Evolutionary conservation across 2,888 invertebrate species (phyloP), one percentile per base, ranked within the genome.

Genomic region (Cheilosia pagana): DNA sequence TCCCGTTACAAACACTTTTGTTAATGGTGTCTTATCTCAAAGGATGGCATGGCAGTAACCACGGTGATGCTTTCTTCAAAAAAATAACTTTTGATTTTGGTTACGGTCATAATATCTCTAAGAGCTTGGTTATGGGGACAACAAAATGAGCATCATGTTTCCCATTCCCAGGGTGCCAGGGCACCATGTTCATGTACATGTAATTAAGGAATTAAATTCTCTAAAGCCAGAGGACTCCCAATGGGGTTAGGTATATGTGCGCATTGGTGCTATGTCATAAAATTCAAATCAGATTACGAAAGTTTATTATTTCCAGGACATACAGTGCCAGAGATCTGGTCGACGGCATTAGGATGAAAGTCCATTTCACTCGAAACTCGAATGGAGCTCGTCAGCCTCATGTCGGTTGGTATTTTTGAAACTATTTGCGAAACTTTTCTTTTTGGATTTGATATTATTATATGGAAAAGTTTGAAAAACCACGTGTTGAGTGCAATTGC

Each of bases 401-500:
- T 25, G 25, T 45, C 52, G 35, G 60, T 70, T 57, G 23, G 53
- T 45, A 25, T 71, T 62, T 70, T 53, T 16, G 16, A 63, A 71
- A 70, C 53, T 53, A 62, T 60, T 76, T 70, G 35, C 10, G 6
- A 25, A 59, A 59, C 43, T 76, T 76, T 62, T 76, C 60, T 43
- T 35, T 35, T 35, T 35, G 35, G 48, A 16, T 45, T 45, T 59
- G 45, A 43, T 60, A 55, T 63, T 53, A 41, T 71, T 52, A 23
- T 52, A 23, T 39, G 10, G 53, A 52, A 62, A 77, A 62, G 48
- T 76, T 76, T 23, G 25, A 7, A 8, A 23, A 71, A 41, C 62
- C 62, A 77, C 55, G 55, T 77, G 71, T 71, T 77, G 50, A 62
- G 28, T 71, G 62, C 39, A 57, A 35, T 55, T 59, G 25, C n/a